Evolutionary conservation across 2,113 vertebrate species (phyloP).

Genomic region (Spilogale gracilis): DNA sequence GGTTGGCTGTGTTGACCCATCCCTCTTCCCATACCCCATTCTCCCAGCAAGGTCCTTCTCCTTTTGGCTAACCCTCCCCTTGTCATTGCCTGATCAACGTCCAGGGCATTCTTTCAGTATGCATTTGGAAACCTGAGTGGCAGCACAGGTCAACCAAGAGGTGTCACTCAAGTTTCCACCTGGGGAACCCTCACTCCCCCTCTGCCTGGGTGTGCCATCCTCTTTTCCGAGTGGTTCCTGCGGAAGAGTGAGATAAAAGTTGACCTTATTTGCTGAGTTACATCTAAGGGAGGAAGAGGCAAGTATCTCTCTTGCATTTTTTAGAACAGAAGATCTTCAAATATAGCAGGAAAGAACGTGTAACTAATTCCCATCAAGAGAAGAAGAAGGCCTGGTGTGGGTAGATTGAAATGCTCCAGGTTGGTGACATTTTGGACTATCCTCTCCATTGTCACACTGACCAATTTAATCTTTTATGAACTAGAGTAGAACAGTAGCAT

Average conservation of each 20-base stretch:
- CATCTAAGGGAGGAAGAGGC: background rate
- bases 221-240: background rate
- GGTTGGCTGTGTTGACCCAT: background rate
- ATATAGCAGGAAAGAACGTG: constrained; percentile 1
- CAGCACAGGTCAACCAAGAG: background rate
- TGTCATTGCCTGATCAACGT: background rate
- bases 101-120: background rate
- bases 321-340: constrained; percentile 58
- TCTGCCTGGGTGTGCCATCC: background rate
- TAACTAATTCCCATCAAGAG: background rate
- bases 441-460: background rate
- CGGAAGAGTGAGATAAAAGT: background rate
- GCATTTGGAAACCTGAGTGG: constrained; percentile 6
- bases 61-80: background rate
- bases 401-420: background rate
- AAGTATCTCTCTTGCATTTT: background rate
- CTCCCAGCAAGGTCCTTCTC: background rate
- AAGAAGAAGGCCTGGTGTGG: background rate
- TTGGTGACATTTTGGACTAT: background rate
- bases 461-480: background rate
- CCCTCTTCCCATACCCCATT: background rate
- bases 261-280: constrained; percentile 15
- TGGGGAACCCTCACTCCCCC: background rate
- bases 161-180: background rate
- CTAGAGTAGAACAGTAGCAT: background rate